phyloP scores from a whole-genome alignment of 1,140 invertebrate species.

The Brachionus rotundiformis region DNA sequence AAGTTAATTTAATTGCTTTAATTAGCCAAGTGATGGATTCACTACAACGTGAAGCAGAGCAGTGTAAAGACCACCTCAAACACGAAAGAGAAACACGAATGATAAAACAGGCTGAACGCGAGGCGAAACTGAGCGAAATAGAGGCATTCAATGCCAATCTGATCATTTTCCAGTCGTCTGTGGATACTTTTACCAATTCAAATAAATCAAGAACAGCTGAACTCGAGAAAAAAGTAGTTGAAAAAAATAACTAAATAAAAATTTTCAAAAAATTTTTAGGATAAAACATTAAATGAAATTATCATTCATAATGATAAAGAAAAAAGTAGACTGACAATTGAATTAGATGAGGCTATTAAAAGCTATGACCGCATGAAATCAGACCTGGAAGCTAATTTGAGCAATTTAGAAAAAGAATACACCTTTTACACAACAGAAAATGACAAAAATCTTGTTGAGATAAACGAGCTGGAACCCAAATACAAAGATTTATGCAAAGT shows the following conservation, averaged over 20 bases:
- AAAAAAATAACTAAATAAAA: background rate
- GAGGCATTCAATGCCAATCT: conserved; percentile 44
- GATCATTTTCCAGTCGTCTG: conserved; percentile 41
- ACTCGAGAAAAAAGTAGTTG: background rate
- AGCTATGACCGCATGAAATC: background rate
- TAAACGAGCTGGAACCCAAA: background rate
- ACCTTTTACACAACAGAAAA: conserved; percentile 22
- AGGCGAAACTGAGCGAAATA: conserved; percentile 25
- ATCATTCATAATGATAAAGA: background rate
- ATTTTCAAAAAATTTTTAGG: background rate
- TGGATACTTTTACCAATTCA: background rate
- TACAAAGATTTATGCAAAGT: background rate
- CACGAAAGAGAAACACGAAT: conserved; percentile 22
- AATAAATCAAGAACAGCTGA: conserved; percentile 15
- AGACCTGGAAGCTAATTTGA: conserved; percentile 5
- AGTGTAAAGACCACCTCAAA: conserved; percentile 39
- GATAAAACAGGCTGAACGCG: conserved; percentile 10
- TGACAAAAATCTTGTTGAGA: background rate
- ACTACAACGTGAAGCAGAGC: conserved; percentile 28
- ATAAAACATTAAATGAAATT: conserved; percentile 14
- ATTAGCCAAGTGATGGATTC: conserved; percentile 49
- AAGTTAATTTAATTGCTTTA: background rate
- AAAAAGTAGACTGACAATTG: background rate
- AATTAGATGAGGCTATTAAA: background rate
- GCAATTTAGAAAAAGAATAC: background rate